These are phyloP conservation scores for Aythya baeri DNA, from an alignment of 2,113 vertebrate genomes.

Conservation along the genomic window DNA sequence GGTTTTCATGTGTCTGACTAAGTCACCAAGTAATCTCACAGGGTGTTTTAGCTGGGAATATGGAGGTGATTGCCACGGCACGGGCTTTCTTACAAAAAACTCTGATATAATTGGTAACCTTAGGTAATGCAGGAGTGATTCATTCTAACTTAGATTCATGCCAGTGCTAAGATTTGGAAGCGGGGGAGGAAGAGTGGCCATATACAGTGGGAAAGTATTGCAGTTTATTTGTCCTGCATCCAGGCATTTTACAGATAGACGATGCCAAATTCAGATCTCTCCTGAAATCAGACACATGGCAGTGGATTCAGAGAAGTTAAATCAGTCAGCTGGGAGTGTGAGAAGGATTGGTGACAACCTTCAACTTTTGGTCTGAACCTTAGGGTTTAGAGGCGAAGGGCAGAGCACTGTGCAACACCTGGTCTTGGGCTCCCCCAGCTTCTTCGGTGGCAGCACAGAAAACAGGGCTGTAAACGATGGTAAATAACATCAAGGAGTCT, in stretches of 20 bases:
- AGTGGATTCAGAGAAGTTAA: background rate
- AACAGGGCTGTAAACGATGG: background rate
- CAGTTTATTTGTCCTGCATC: background rate
- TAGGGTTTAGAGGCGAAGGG: background rate
- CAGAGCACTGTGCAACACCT: background rate
- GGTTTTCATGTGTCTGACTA: background rate
- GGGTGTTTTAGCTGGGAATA: background rate
- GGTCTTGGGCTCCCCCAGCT: background rate
- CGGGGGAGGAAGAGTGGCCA: accelerated
- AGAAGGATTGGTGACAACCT: background rate
- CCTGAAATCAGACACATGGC: background rate
- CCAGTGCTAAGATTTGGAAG: background rate
- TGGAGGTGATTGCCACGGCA: background rate
- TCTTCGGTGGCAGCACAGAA: background rate
- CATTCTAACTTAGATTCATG: background rate
- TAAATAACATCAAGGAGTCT: background rate
- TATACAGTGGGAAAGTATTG: background rate
- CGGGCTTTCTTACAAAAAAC: background rate
- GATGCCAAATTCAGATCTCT: background rate
- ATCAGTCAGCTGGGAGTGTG: accelerated
- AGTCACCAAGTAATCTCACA: background rate
- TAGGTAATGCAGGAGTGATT: background rate
- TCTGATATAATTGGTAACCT: background rate
- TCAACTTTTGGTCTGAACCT: background rate
- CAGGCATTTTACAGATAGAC: background rate